Evolutionary conservation across 1,140 invertebrate genomes (phyloP), one percentile per base, ranked within the genome.

Genomic region (Eubasilissa regina): DNA sequence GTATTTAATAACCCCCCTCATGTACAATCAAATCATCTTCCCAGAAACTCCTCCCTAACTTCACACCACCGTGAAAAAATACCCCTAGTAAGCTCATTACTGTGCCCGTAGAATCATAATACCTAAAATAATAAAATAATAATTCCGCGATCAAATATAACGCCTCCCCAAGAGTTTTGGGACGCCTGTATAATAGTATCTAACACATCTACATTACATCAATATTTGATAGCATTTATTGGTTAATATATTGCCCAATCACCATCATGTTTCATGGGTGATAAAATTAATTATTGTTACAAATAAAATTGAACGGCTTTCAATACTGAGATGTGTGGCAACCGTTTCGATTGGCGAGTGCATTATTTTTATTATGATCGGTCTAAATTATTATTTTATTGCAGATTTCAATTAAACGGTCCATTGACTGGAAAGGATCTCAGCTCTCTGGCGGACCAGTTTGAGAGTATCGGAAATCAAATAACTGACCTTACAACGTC

Each of bases 391-490:
- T 76, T 45, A 19, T 4, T 43, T 44, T 56, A 21, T 75, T 70
- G 43, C 53, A 89, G 88, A 82, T 85, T 87, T 85, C 89, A 90
- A 75, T 89, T 91, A 66, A 91, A 91, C 75, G 91, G 91, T n/a
- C 90, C 92, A n/a, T 90, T 95, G 55, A 90, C 93, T 8, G 91
- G 91, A 58, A 94, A 92, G 84, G 94, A 95, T 85, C 85, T 95
- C 55, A 91, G 90, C 55, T 92, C 93, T 0, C 90, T 95, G 68
- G 91, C 93, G 13, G 93, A 95, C 84, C 94, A 95, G 85, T 86
- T 95, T 75, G 92, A 94, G 78, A 93, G 92, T 79, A 91, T 95
- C 43, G 92, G 93, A 1, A 90, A 92, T 44, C 93, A 95, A 87
- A 89, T 95, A 83, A 90, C 85, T 1, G 94, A 95, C 84, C 86